Evolutionary conservation across 2,888 invertebrate genomes (phyloP), one percentile per base, ranked within the genome.

Genomic region (Lasioglossum villosulum): DNA sequence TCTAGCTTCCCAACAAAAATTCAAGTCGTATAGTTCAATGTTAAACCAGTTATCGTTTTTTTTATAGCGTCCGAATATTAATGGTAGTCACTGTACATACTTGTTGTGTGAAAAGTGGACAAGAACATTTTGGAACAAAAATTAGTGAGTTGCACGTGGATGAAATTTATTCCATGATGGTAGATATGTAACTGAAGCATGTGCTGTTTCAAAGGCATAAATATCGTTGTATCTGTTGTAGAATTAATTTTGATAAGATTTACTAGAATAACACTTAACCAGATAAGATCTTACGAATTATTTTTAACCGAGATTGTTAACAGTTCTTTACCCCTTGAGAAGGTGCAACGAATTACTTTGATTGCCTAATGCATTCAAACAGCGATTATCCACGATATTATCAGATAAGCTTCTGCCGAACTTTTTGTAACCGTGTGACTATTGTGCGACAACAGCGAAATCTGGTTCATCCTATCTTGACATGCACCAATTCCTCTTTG

Each of bases 401-500:
- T 59, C 48, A 12, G n/a, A 39, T 68, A 27, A 19, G 71, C 71
- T 52, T 72, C 23, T 19, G 6, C 39, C 75, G 75, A 68, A 81
- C 30, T 81, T 19, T 52, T 23, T 75, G 66, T 52, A 75, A 66
- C 75, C 48, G 81, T 81, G 23, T 52, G 48, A 68, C 37, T 34
- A 72, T 75, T 59, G 75, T 59, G 34, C 72, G 34, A 81, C 75
- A 52, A 66, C 45, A 70, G 30, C 56, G 70, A 70, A 59, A 78
- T 66, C 82, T 68, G 56, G 42, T 70, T 82, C 81, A 66, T 52
- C 52, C 75, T 83, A 83, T 83, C 83, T 81, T 72, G 23, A 72
- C 83, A 83, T 75, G 81, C 83, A 81, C 83, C 83, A 81, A 23
- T 83, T 83, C 81, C 82, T 70, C 75, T 39, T 71, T 48, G n/a